These are phyloP conservation scores for Calliphora vomitoria DNA, from an alignment of 2,888 invertebrate species.

Conservation along the genomic window DNA sequence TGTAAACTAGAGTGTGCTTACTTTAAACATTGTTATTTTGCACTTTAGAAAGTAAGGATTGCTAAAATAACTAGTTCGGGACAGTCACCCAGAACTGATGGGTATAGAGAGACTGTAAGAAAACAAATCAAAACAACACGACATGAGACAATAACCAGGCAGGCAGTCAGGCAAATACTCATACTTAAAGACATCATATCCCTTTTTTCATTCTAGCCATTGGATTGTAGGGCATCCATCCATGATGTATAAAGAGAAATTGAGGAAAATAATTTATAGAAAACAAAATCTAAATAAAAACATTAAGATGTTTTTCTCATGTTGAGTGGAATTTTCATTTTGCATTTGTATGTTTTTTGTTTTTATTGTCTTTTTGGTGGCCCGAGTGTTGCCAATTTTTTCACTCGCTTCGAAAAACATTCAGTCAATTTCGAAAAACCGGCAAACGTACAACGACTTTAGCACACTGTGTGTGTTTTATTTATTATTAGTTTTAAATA, in stretches of 20 bases:
- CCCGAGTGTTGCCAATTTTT: conserved; percentile 76
- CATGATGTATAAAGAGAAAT: conserved; percentile 17
- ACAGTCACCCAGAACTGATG: too few species aligned
- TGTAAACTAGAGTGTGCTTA: too few species aligned
- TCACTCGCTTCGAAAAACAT: conserved; percentile 52
- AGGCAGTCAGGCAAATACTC: neutral
- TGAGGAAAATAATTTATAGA: neutral
- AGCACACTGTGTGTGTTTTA: conserved; percentile 35
- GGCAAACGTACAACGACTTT: conserved; percentile 68
- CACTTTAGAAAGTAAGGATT: too few species aligned
- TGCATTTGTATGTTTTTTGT: neutral
- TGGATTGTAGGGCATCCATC: conserved; percentile 8
- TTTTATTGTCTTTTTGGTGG: conserved; percentile 1
- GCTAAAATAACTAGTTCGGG: too few species aligned
- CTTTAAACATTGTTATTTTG: too few species aligned
- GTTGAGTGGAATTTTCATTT: conserved; percentile 30
- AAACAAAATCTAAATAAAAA: conserved; percentile 5
- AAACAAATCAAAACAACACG: conserved; percentile 17
- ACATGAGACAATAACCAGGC: conserved; percentile 52
- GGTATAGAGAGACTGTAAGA: too few species aligned
- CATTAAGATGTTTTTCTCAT: conserved; percentile 40
- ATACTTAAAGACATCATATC: neutral
- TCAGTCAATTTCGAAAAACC: conserved; percentile 76
- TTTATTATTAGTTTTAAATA: neutral
- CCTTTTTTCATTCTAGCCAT: neutral